Percentiles rank a stretch among this genome's conserved stretches.
Evolutionary conservation across 2,113 vertebrate genomes (phyloP).

Genomic region (Ondatra zibethicus): DNA sequence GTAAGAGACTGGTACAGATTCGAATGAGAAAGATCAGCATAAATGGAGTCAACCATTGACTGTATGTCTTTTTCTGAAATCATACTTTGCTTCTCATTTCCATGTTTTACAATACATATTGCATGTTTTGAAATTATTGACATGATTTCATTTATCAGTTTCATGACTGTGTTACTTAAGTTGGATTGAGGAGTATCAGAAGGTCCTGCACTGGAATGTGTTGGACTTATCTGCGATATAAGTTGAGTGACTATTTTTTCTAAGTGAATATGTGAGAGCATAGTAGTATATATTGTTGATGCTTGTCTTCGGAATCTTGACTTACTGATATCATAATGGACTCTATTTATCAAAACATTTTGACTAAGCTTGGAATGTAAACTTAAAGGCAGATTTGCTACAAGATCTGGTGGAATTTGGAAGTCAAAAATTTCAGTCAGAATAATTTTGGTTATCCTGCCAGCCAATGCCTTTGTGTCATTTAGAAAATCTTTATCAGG

Average conservation of each 20-base stretch:
- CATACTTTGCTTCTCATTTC: slow-evolving; percentile 65
- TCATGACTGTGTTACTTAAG: slow-evolving; percentile 65
- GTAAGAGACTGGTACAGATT: slow-evolving; percentile 63
- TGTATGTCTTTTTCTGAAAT: slow-evolving; percentile 76
- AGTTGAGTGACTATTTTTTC: slow-evolving; percentile 76
- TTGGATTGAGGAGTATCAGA: slow-evolving; percentile 26
- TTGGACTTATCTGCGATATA: slow-evolving; percentile 60
- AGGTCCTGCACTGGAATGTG: background rate
- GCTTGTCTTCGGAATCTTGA: slow-evolving; percentile 61
- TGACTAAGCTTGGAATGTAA: slow-evolving; percentile 63
- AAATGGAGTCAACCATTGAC: slow-evolving; percentile 76
- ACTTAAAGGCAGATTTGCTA: slow-evolving; percentile 53
- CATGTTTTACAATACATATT: slow-evolving; percentile 75
- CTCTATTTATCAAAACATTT: slow-evolving; percentile 62
- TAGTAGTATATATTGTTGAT: slow-evolving; percentile 69
- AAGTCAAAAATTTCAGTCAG: slow-evolving; percentile 70
- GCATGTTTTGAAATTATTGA: slow-evolving; percentile 79
- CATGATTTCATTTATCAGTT: slow-evolving; percentile 76
- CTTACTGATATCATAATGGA: slow-evolving; percentile 62
- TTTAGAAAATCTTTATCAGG: slow-evolving; percentile 62
- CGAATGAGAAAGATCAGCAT: slow-evolving; percentile 70
- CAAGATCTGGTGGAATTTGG: slow-evolving; percentile 68
- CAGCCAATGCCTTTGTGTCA: slow-evolving; percentile 66
- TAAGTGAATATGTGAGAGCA: slow-evolving; percentile 72
- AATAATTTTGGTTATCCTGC: slow-evolving; percentile 60